Conservation (phyloP, 1,140 invertebrate species). For the Drosophila miranda region DNA sequence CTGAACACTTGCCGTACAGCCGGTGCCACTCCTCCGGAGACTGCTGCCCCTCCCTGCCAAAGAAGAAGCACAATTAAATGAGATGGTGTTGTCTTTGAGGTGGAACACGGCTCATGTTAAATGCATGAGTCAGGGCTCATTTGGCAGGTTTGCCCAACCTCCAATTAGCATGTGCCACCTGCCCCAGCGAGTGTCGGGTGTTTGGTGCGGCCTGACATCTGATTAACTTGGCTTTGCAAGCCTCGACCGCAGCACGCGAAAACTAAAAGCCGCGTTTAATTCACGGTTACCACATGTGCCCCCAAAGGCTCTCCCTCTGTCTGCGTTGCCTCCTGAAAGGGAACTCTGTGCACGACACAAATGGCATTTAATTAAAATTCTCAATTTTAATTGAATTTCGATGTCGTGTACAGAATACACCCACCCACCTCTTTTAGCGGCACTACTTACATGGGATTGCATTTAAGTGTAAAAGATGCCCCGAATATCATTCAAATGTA, state of each 20-base stretch:
- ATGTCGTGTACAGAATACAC: neutral
- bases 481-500: no score
- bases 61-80: slow-evolving; percentile 1
- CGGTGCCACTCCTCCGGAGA: slow-evolving; percentile 98
- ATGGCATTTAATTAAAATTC: slow-evolving; percentile 63
- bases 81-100: slow-evolving; percentile 9
- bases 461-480: no score
- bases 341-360: slow-evolving; percentile 22
- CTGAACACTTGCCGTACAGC: slow-evolving; percentile 97
- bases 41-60: slow-evolving; percentile 95
- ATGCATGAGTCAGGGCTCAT: slow-evolving; percentile 24
- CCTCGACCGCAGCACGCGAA: slow-evolving; percentile 12
- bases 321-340: no score
- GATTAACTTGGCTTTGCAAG: slow-evolving; percentile 24
- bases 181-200: no score
- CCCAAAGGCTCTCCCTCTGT: no score
- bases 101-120: slow-evolving; percentile 11
- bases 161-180: slow-evolving; percentile 16
- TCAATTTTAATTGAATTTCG: slow-evolving; percentile 40
- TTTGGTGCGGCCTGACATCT: slow-evolving; percentile 11
- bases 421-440: no score
- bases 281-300: slow-evolving; percentile 2
- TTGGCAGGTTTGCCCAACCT: neutral
- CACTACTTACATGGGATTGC: no score
- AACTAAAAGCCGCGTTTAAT: slow-evolving; percentile 33